Base-by-base conservation (phyloP, 2,113 vertebrate species). In the Mionectes macconnelli region DNA sequence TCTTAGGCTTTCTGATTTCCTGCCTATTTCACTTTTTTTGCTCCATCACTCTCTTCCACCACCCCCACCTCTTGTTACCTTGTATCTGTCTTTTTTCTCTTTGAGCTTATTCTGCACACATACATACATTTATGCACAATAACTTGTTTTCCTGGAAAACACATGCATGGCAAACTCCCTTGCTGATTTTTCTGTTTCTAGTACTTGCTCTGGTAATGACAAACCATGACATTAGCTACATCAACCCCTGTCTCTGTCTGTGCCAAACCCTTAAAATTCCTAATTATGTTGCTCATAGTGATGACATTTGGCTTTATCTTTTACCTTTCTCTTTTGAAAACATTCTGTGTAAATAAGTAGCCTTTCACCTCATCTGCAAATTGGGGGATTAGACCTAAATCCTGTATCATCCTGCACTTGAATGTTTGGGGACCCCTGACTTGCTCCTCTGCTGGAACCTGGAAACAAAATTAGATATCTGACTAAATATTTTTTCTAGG, bases 11-110 rank as follows among this genome's bases (percentile, higher is more conserved):
- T 87, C 55, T 82, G 33, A 49, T 84, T 84, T 72, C 3, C 10
- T 84, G 33, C 20, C 62, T 63, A 17, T 47, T 53, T 40, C 0
- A 4, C 13, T 84, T 52, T 56, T 59, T 79, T 33, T 2, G 0
- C 20, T 67, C 3, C 6, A 30, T 40, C 10, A 21, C 2, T 31
- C 15, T 33, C 16, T 44, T 15, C 1, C 2, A 11, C 17, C 1
- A 8, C 0, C 4, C 1, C 10, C 4, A n/a, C 2, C 3, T 10
- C 6, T 18, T 75, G 6, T 84, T 81, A 64, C 12, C 3, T 56
- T 67, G 10, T 62, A 17, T 35, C 6, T 44, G 3, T n/a, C 9
- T 49, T 39, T 74, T 77, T 73, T 15, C 6, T 24, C 14, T 57
- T 62, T 39, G 30, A 53, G 9, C 10, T 88, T 80, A 33, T 84